phyloP scores from a whole-genome alignment of 2,888 invertebrate genomes.

The Lepidocyrtinus sp. region DNA sequence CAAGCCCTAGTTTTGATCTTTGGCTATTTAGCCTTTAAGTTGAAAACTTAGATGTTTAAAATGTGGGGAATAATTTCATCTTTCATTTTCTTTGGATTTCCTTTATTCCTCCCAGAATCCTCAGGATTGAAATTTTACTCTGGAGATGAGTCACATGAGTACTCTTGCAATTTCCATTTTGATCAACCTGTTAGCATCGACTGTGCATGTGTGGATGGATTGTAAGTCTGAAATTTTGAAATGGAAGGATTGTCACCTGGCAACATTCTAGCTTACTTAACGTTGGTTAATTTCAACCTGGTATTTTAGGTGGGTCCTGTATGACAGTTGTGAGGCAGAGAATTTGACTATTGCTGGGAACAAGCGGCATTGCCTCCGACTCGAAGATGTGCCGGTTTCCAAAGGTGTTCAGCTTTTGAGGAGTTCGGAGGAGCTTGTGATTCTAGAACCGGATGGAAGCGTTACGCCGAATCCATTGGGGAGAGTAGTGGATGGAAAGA shows the following conservation, averaged over 20 bases:
- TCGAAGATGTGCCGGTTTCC: conserved; percentile 15
- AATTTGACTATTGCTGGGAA: conserved; percentile 23
- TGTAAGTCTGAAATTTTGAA: conserved; percentile 36
- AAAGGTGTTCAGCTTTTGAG: conserved; percentile 33
- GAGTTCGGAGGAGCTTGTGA: conserved; percentile 1
- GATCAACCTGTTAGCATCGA: conserved; percentile 25
- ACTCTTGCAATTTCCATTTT: conserved; percentile 37
- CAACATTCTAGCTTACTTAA: no score
- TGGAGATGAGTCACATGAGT: not conserved
- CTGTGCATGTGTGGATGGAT: conserved; percentile 48
- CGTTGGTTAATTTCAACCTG: not conserved
- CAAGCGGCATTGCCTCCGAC: conserved; percentile 17
- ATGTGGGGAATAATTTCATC: not conserved
- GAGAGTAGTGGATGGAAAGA: not conserved
- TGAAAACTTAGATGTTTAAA: not conserved
- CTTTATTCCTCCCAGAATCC: no score
- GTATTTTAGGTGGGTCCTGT: conserved; percentile 44
- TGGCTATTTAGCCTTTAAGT: no score
- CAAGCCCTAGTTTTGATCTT: no score
- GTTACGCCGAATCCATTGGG: not conserved
- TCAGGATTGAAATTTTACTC: conserved; percentile 41
- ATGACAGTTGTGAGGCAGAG: conserved; percentile 29
- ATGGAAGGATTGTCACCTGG: not conserved
- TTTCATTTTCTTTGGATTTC: no score
- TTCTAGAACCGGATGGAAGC: not conserved